Evolutionary conservation across 2,113 vertebrate species (phyloP).

Genomic region (Corythornis cristatus): DNA sequence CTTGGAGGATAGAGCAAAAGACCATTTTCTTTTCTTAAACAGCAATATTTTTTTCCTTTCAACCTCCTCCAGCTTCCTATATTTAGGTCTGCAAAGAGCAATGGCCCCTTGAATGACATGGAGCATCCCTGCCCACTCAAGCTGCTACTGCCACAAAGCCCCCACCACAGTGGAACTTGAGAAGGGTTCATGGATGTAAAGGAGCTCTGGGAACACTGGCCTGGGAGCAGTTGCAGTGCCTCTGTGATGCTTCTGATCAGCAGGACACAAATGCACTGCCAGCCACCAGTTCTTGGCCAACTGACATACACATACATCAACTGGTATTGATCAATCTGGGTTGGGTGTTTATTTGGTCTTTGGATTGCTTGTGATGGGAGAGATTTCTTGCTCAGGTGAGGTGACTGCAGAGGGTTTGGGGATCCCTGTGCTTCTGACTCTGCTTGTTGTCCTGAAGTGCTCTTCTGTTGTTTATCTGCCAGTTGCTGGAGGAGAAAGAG

Average conservation of each 20-base stretch:
- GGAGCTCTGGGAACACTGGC: background rate
- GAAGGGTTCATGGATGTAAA: background rate
- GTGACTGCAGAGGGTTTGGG: background rate
- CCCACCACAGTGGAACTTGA: background rate
- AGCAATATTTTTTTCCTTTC: background rate
- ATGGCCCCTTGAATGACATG: background rate
- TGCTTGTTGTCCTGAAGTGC: background rate
- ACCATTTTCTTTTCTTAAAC: background rate
- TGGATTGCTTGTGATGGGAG: background rate
- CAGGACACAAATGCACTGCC: background rate
- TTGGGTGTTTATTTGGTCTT: background rate
- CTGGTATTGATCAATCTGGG: background rate
- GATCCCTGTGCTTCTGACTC: background rate
- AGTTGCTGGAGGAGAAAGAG: too few species aligned
- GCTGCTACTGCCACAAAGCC: background rate
- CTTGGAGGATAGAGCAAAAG: background rate
- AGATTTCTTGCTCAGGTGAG: background rate
- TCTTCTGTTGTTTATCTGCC: too few species aligned
- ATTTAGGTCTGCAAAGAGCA: background rate
- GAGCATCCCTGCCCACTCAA: background rate
- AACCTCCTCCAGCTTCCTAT: background rate
- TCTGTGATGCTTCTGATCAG: background rate
- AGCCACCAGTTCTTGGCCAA: background rate
- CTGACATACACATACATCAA: rapidly evolving
- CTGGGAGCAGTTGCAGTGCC: background rate